Percentiles rank a stretch among this genome's conserved stretches.
These are phyloP conservation scores for Machimus rusticus DNA, from an alignment of 2,888 invertebrate species.

Conservation along the genomic window DNA sequence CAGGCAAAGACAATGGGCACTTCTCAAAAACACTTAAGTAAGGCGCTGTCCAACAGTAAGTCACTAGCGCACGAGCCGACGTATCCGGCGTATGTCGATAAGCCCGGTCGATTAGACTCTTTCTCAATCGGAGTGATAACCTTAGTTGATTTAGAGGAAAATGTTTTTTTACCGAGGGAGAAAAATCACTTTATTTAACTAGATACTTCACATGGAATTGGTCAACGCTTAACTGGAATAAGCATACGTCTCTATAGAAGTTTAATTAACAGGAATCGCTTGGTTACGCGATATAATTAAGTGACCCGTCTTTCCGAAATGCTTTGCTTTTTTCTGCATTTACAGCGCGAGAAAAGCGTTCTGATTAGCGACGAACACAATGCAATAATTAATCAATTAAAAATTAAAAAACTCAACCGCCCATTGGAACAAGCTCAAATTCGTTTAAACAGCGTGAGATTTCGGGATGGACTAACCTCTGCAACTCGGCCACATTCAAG, in stretches of 20 bases:
- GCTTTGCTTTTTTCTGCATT: neutral
- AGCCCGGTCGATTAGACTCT: neutral
- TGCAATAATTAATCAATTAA: slow-evolving; percentile 25
- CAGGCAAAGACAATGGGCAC: neutral
- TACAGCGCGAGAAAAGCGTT: slow-evolving; percentile 20
- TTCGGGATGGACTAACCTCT: slow-evolving; percentile 45
- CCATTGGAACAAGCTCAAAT: slow-evolving; percentile 39
- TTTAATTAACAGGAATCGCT: neutral
- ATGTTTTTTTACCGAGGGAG: neutral
- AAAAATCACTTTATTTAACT: slow-evolving; percentile 1
- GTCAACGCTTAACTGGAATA: neutral
- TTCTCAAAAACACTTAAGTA: neutral
- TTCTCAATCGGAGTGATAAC: neutral
- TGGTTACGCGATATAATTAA: neutral
- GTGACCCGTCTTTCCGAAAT: slow-evolving; percentile 24
- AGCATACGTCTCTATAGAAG: neutral
- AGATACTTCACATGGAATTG: neutral
- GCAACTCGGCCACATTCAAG: slow-evolving; percentile 27
- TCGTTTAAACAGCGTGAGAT: slow-evolving; percentile 45
- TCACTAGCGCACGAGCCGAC: neutral
- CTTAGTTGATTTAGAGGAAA: neutral
- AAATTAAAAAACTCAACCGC: slow-evolving; percentile 45
- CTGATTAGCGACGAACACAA: neutral
- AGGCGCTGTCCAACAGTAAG: neutral
- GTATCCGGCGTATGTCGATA: neutral